These are phyloP conservation scores for Pteropus rufus DNA, from an alignment of 2,797 vertebrate genomes.

Conservation along the genomic window DNA sequence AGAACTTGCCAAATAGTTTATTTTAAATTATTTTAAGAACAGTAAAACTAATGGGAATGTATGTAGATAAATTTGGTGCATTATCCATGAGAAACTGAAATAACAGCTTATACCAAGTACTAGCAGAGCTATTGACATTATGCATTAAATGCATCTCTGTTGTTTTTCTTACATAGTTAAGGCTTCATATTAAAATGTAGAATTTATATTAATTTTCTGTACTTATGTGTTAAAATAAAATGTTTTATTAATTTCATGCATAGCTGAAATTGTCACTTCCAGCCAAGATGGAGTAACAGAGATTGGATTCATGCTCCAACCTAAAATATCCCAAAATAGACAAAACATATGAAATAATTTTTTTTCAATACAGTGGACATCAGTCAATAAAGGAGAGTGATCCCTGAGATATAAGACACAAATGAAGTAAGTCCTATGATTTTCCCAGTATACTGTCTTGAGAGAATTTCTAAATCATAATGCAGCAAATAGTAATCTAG, in stretches of 20 bases:
- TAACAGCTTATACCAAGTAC: neutral
- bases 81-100: neutral
- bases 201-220: neutral
- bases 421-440: neutral
- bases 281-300: neutral
- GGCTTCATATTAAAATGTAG: neutral
- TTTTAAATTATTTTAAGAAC: neutral
- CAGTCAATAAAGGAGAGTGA: neutral
- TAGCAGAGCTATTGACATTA: neutral
- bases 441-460: neutral
- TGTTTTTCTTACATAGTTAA: neutral
- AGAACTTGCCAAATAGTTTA: neutral
- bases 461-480: neutral
- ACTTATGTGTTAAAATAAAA: neutral
- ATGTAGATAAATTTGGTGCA: neutral
- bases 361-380: neutral
- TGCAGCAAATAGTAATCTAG: neutral
- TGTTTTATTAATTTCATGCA: neutral
- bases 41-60: neutral
- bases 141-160: neutral
- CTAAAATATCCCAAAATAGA: neutral
- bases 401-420: neutral
- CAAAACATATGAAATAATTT: neutral
- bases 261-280: neutral
- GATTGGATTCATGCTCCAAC: neutral